phyloP scores from a whole-genome alignment of 2,797 vertebrate genomes.

The Characodon lateralis region DNA sequence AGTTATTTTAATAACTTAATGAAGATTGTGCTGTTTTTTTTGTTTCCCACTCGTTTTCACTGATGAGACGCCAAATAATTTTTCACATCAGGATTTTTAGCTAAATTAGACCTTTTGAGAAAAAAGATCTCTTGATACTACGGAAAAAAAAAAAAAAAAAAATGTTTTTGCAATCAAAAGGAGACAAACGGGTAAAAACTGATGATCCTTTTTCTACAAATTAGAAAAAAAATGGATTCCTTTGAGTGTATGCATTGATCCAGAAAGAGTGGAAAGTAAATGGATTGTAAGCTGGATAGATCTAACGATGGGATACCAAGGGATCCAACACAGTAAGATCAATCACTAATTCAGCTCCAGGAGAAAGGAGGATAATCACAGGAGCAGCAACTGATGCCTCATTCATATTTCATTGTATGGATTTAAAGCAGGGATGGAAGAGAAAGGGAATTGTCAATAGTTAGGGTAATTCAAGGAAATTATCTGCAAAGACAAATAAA shows the following conservation, averaged over 20 bases:
- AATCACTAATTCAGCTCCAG: constrained; percentile 21
- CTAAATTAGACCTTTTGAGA: not conserved
- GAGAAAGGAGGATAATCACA: constrained; percentile 1
- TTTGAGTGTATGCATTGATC: not conserved
- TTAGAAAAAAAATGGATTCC: not conserved
- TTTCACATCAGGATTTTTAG: not conserved
- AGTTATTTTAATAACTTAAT: not conserved
- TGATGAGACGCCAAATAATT: not conserved
- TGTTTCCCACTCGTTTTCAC: not conserved
- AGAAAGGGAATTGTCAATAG: constrained; percentile 1
- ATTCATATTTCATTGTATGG: constrained; percentile 15
- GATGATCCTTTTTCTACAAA: not conserved
- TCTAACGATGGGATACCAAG: constrained; percentile 21
- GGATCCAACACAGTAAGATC: constrained; percentile 9
- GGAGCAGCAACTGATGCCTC: not conserved
- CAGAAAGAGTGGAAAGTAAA: not conserved
- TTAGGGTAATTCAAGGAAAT: constrained; percentile 17
- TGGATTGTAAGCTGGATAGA: constrained; percentile 1
- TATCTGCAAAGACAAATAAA: constrained; percentile 11
- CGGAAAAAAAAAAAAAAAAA: not conserved
- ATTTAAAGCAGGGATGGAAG: constrained; percentile 15
- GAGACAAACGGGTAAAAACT: not conserved
- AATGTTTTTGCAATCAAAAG: not conserved
- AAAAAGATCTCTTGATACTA: not conserved
- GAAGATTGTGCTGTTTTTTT: not conserved